These are phyloP conservation scores for Apamea anceps DNA, from an alignment of 2,888 invertebrate genomes.

Conservation along the genomic window DNA sequence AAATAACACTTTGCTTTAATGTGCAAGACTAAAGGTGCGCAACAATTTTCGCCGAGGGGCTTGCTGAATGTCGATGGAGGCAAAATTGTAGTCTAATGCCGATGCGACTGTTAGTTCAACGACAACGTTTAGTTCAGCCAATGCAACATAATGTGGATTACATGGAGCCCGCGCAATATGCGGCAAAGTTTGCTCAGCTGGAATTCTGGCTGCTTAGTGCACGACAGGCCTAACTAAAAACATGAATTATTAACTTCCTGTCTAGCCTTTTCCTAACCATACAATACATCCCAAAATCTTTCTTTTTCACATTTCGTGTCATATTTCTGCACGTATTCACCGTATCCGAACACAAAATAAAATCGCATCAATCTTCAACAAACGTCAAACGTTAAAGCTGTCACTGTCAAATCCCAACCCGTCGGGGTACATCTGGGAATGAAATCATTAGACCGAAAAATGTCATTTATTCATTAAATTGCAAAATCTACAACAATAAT, in stretches of 20 bases:
- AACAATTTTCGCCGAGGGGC: background rate
- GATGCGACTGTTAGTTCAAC: background rate
- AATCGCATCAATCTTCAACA: conserved; percentile 28
- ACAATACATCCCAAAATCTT: background rate
- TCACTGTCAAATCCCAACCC: conserved; percentile 59
- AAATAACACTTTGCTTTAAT: no score
- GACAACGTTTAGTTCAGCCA: background rate
- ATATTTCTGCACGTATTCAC: background rate
- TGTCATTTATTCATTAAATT: conserved; percentile 65
- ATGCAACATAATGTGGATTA: background rate
- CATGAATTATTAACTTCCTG: background rate
- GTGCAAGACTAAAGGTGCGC: no score
- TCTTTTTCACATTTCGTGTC: background rate
- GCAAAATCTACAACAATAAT: conserved; percentile 66
- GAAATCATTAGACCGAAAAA: conserved; percentile 73
- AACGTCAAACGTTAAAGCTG: conserved; percentile 31
- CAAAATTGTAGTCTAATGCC: background rate
- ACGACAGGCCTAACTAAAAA: background rate
- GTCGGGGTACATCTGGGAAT: conserved; percentile 51
- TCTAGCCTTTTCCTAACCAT: background rate
- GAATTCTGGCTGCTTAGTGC: background rate
- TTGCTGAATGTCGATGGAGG: background rate
- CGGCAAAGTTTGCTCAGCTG: background rate
- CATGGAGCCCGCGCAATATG: background rate
- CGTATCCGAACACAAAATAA: conserved; percentile 47